Evolutionary conservation across 2,888 invertebrate genomes (phyloP).

Genomic region (Biston stratarius): DNA sequence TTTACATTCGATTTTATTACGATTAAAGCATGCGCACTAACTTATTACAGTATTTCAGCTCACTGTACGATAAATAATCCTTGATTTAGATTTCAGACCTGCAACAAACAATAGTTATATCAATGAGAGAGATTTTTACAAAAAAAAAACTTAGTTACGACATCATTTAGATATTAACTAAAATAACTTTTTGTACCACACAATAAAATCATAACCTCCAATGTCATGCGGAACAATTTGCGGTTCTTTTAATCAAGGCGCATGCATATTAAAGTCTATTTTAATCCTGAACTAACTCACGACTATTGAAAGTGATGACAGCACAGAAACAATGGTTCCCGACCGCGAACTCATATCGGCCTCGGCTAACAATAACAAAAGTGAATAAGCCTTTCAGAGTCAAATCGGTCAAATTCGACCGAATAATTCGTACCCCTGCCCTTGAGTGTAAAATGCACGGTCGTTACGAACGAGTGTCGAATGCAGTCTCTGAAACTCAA

Average conservation of each 20-base stretch:
- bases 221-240: constrained; percentile 54
- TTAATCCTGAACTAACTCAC: constrained; percentile 49
- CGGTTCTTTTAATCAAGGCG: constrained; percentile 62
- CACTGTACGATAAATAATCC: constrained; percentile 27
- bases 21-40: constrained; percentile 1
- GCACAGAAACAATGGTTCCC: constrained; percentile 63
- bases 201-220: constrained; percentile 51
- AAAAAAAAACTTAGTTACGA: constrained; percentile 34
- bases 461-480: constrained; percentile 70
- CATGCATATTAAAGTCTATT: constrained; percentile 54
- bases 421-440: constrained; percentile 78
- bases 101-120: constrained; percentile 63
- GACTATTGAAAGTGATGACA: constrained; percentile 56
- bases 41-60: constrained; percentile 44
- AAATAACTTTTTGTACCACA: constrained; percentile 43
- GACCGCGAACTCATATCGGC: constrained; percentile 61
- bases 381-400: constrained; percentile 60
- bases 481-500: constrained; percentile 59
- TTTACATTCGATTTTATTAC: constrained; percentile 3
- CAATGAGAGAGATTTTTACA: constrained; percentile 1
- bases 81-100: constrained; percentile 65
- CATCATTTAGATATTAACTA: constrained; percentile 44
- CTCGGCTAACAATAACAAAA: constrained; percentile 59
- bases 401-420: constrained; percentile 69
- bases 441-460: constrained; percentile 80